Base-by-base conservation (phyloP, 2,113 vertebrate genomes). In the Dryoscopus gambensis region DNA sequence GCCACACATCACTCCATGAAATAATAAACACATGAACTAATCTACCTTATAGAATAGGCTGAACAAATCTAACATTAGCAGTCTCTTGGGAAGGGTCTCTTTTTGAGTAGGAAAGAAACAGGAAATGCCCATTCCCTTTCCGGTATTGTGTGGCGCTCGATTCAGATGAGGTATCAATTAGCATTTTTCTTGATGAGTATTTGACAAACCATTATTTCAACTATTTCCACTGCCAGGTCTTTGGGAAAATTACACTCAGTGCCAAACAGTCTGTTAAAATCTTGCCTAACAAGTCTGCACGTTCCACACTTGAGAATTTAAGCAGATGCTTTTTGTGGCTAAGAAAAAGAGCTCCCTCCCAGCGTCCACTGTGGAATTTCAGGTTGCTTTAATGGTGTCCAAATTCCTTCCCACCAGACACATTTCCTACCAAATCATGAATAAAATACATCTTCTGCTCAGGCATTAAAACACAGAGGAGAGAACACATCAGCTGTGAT, bases 231-330 rank as follows among this genome's bases (percentile, higher is more conserved):
- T 97, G 97, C 97, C 97, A 98, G 97, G 96, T 97, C 95, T 97
- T 96, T 83, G 83, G 95, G 86, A 98, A 96, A 98, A 95, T 86
- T 94, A 83, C 44, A 57, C 83, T 89, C 68, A 35, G 93, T 97
- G 97, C 97, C 98, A 97, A 97, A 90, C 96, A 93, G 95, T 97
- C 98, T 98, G 97, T 97, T 98, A 94, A 95, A 96, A 96, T 96
- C 93, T 91, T 96, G 84, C 95, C 96, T 97, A 92, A 86, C 80
- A 93, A 96, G 92, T 83, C 90, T 87, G 89, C 75, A 93, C 44
- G 7, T 93, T 97, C 90, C 96, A 95, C 88, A 95, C 89, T 91
- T 93, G 95, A 96, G 94, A 87, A 94, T 47, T 82, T n/a, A 92
- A 98, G 89, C 97, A 97, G 96, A 96, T 97, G 97, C 96, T 97